Evolutionary conservation across 2,888 invertebrate species (phyloP), one percentile per base, ranked within the genome.

Genomic region (Rugalucina vietnamica): DNA sequence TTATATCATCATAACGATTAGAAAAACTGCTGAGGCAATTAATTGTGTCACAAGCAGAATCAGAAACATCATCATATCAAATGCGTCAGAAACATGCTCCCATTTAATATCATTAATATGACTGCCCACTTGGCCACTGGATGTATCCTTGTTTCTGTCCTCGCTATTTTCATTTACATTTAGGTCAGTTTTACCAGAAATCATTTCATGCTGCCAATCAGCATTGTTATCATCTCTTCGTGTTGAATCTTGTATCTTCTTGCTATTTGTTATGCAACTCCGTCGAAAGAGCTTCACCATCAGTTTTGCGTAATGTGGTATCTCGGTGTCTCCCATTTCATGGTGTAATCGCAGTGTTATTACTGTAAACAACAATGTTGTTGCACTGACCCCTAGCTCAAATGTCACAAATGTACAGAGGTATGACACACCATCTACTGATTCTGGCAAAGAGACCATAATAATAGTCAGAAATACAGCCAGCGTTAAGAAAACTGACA

Each of bases 401-500:
- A 82, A 82, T 29, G 79, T 77, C 8, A 85, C 85, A 43, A 76
- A 82, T 32, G 50, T 57, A 79, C 85, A 79, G 29, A 85, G 43
- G 32, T 85, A 85, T 18, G 85, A 82, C 4, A 82, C 49, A 18
- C 85, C 85, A 37, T 85, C 82, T 12, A 82, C 74, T 21, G 85
- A 81, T 76, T 85, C 85, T 8, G 85, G 85, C 37, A 85, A 57
- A 8, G 79, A 73, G 3, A 39, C 50, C 34, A 74, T 79, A 29
- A 85, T 85, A 0, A 82, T 60, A 10, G 85, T 85, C 70, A 85
- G 54, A 72, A 85, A 85, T 0, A 85, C 79, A 4, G 85, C 81
- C 10, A 85, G 39, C 10, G 85, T 82, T 12, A 85, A 32, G 32
- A 85, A 85, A 5, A 85, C 72, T 0, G 85, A 79, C n/a, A 85